Base-by-base conservation (phyloP, 2,888 invertebrate genomes). In the Eustalomyia histrio region DNA sequence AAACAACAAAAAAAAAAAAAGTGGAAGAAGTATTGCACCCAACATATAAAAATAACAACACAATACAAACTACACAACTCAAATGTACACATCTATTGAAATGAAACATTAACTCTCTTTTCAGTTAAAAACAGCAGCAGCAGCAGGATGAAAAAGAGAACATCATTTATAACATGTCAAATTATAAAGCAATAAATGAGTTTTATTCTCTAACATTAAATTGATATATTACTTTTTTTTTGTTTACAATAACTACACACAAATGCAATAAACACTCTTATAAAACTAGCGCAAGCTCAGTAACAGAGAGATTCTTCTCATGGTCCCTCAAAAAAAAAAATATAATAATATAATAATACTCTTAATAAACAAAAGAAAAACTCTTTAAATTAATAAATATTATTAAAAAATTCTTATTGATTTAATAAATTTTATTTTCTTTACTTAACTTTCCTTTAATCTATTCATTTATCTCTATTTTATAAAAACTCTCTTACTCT, bases 181-280 rank as follows among this genome's bases (percentile, higher is more conserved):
- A n/a, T n/a, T n/a, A n/a, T 47, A n/a, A 55, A 18, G 55, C 61
- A 7, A 63, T 68, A 63, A 76, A 80, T 76, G 80, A 76, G 72
- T 78, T 74, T 71, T 63, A 81, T 78, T 67, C 50, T 68, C 29
- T 55, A 65, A 67, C 78, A 80, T 76, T 80, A 78, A 78, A 35
- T 33, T 83, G 76, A 80, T 80, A 78, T 73, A 80, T 76, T 57
- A 53, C 74, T 78, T 73, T 82, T 78, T 73, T 82, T 57, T 16
- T 47, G n/a, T 3, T 12, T 14, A n/a, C 43, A 16, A 4, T 21
- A 57, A 24, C 21, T 21, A 18, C 63, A 63, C 63, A 63, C 43
- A 29, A n/a, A 24, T 33, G 33, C 50, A 24, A 29, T 47, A 47
- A n/a, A 1, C 14, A 7, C 14, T 47, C 43, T 47, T 14, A 47